Conservation (phyloP, 2,888 invertebrate genomes). For the Adelognathus sp. region DNA sequence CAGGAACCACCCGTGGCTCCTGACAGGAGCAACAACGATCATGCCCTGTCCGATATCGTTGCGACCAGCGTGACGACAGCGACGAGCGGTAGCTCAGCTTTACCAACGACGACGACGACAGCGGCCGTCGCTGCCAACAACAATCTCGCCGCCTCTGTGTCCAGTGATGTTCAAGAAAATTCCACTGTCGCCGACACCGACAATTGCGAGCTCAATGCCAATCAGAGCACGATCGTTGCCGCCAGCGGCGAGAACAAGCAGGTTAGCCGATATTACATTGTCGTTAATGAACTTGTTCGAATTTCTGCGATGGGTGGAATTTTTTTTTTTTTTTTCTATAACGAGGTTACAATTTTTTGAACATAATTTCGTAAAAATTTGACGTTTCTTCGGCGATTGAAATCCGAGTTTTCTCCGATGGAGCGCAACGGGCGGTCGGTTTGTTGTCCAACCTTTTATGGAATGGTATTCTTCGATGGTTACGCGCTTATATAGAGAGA, state of each 20-base stretch:
- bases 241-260: slow-evolving; percentile 69
- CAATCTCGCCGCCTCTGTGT: slow-evolving; percentile 45
- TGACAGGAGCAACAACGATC: slow-evolving; percentile 65
- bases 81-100: slow-evolving; percentile 50
- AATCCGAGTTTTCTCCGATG: not conserved
- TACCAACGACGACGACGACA: slow-evolving; percentile 5
- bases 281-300: too few relatives aligned
- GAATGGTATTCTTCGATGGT: slow-evolving; percentile 49
- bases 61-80: slow-evolving; percentile 47
- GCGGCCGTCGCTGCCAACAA: slow-evolving; percentile 10
- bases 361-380: too few relatives aligned
- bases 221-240: slow-evolving; percentile 60
- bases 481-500: too few relatives aligned
- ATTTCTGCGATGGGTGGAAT: too few relatives aligned
- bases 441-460: slow-evolving; percentile 50
- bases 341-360: too few relatives aligned
- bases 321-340: not conserved
- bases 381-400: not conserved
- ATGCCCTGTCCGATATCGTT: slow-evolving; percentile 56
- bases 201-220: slow-evolving; percentile 58
- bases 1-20: slow-evolving; percentile 90
- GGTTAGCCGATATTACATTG: slow-evolving; percentile 66
- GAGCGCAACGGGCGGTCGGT: not conserved
- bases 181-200: slow-evolving; percentile 45
- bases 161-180: slow-evolving; percentile 44